A percentile compares a stretch with the other conserved stretches of the same genome.
Conservation (phyloP, 2,797 vertebrate genomes). For the Xiphorhynchus erythropygius region DNA sequence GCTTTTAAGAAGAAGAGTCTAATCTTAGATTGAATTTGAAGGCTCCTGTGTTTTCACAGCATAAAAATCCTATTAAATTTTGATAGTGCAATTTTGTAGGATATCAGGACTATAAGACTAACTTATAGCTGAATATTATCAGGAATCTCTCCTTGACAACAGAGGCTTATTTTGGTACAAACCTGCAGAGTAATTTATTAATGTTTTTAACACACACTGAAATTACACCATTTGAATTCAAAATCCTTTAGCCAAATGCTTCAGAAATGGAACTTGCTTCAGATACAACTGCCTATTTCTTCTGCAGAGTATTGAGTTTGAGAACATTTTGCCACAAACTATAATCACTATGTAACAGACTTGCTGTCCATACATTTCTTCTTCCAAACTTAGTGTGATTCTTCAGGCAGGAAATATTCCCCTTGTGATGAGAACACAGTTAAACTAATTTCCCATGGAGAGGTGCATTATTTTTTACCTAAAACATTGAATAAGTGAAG, state of each 20-base stretch:
- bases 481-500: not conserved
- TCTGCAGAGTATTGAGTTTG: not conserved
- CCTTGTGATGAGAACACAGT: not conserved
- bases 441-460: not conserved
- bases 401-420: not conserved
- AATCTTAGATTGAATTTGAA: not conserved
- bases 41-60: not conserved
- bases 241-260: not conserved
- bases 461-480: not conserved
- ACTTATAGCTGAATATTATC: not conserved
- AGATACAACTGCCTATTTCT: not conserved
- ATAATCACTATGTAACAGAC: not conserved
- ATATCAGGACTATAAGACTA: not conserved
- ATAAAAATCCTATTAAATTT: not conserved
- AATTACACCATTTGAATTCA: not conserved
- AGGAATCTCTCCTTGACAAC: not conserved
- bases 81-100: not conserved
- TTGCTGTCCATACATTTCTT: not conserved
- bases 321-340: not conserved
- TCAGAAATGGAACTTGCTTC: not conserved
- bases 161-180: not conserved
- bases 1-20: not conserved
- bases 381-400: not conserved
- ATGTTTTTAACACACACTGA: not conserved
- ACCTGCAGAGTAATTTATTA: not conserved